A percentile compares a stretch with the other conserved stretches of the same genome.
These are phyloP conservation scores for Sanderia malayensis DNA, from an alignment of 30 jellyfish, hydroid and myxozoan species.

Conservation along the genomic window DNA sequence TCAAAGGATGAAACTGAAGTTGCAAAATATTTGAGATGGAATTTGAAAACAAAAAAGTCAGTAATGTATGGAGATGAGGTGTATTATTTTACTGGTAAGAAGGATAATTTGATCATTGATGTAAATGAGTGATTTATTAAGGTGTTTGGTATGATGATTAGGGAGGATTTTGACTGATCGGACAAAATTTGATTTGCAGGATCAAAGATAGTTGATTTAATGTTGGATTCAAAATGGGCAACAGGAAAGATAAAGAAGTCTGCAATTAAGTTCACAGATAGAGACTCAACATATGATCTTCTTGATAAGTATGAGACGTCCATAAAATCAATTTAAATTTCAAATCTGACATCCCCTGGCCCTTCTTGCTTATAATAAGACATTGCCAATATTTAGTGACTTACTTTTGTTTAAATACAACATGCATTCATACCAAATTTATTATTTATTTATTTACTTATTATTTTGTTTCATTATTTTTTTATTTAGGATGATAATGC, in stretches of 20 bases:
- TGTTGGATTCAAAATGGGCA: slow-evolving; percentile 96
- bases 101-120: too few species aligned
- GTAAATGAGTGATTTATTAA: too few species aligned
- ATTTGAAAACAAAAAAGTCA: slow-evolving; percentile 83
- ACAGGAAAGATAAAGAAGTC: slow-evolving; percentile 72
- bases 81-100: slow-evolving; percentile 76
- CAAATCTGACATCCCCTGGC: too few species aligned
- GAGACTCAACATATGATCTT: slow-evolving; percentile 77
- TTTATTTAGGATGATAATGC: slow-evolving; percentile 51
- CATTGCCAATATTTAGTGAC: too few species aligned
- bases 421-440: too few species aligned
- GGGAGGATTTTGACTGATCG: too few species aligned
- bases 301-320: slow-evolving; percentile 86
- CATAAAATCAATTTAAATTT: too few species aligned
- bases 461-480: too few species aligned
- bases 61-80: slow-evolving; percentile 92
- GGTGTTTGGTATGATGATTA: too few species aligned
- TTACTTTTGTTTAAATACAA: too few species aligned
- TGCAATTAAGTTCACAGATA: slow-evolving; percentile 69
- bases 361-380: too few species aligned
- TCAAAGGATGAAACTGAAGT: slow-evolving; percentile 87
- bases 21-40: slow-evolving; percentile 87
- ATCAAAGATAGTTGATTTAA: slow-evolving; percentile 79
- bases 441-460: too few species aligned
- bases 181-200: slow-evolving; percentile 35